Conservation (phyloP, 2,113 vertebrate species). For the Shinisaurus crocodilurus region DNA sequence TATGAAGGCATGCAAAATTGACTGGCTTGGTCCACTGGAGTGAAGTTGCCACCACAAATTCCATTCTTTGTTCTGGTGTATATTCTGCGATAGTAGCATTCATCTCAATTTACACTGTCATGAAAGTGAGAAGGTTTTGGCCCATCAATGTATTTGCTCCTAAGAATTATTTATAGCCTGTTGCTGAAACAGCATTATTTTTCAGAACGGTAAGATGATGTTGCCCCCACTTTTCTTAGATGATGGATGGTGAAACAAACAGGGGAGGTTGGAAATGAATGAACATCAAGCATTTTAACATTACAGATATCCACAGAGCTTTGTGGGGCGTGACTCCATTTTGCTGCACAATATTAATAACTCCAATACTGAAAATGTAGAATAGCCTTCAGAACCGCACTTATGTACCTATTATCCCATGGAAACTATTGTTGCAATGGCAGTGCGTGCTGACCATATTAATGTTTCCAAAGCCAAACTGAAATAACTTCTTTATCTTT, state of each 20-base stretch:
- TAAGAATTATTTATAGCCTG: not conserved
- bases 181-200: conserved; percentile 33
- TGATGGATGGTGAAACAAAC: conserved; percentile 26
- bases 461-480: not conserved
- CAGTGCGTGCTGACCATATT: not conserved
- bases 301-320: not conserved
- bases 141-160: not conserved
- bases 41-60: conserved; percentile 17
- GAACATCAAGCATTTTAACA: not conserved
- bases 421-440: not conserved
- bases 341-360: not conserved
- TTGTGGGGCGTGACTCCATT: not conserved
- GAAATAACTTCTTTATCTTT: not conserved
- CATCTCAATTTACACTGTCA: conserved; percentile 41
- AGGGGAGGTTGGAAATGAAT: conserved; percentile 6
- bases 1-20: conserved; percentile 17
- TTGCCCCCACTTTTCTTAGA: not conserved
- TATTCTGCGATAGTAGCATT: conserved; percentile 5
- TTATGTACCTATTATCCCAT: not conserved
- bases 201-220: not conserved
- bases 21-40: conserved; percentile 15
- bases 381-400: not conserved
- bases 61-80: conserved; percentile 20
- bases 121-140: not conserved
- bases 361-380: not conserved